A percentile compares a stretch with the other conserved stretches of the same genome.
Evolutionary conservation across 2,797 vertebrate genomes (phyloP).

Genomic region (Muraenolepis orangiensis): DNA sequence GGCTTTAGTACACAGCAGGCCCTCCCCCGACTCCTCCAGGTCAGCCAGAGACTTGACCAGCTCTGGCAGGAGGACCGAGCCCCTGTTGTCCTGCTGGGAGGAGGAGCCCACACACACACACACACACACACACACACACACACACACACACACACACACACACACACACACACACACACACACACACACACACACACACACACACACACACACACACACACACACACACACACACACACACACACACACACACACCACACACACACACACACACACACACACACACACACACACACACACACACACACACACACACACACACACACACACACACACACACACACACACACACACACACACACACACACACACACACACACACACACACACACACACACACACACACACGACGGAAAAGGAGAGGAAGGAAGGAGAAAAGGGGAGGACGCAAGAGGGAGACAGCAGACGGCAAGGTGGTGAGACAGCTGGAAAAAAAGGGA

Average conservation of each 20-base stretch:
- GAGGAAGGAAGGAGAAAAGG: conserved; percentile 26
- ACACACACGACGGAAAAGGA: conserved; percentile 41
- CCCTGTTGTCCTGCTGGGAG: conserved; percentile 89
- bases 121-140: conserved; percentile 32
- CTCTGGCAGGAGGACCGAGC: conserved; percentile 99
- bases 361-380: neutral
- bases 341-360: neutral
- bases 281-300: conserved; percentile 24
- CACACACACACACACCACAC: conserved; percentile 42
- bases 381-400: neutral
- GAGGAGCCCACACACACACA: conserved; percentile 64
- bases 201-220: neutral
- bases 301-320: neutral
- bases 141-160: neutral
- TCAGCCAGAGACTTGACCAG: conserved; percentile 99
- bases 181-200: neutral
- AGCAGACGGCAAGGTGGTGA: conserved; percentile 34
- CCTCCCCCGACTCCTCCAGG: conserved; percentile 92
- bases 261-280: conserved; percentile 69
- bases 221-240: neutral
- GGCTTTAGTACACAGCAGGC: conserved; percentile 97
- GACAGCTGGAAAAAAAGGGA: conserved; percentile 29
- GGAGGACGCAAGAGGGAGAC: neutral
- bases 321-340: conserved; percentile 2
- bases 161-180: conserved; percentile 2